These are phyloP conservation scores for Lasioglossum morio DNA, from an alignment of 2,888 invertebrate genomes.

Conservation along the genomic window DNA sequence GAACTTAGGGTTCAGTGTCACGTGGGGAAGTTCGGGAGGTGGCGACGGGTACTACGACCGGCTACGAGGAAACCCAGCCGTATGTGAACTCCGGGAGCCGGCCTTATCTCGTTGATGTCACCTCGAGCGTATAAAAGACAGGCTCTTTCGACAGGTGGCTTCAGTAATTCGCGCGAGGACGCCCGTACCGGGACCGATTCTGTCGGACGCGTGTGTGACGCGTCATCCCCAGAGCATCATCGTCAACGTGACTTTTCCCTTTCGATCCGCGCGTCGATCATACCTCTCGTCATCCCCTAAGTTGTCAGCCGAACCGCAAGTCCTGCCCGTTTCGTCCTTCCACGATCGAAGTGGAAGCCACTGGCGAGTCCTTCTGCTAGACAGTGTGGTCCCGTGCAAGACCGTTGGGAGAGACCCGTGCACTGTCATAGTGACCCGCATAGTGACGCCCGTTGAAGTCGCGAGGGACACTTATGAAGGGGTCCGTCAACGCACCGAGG, in stretches of 20 bases:
- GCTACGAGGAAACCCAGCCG: constrained; percentile 52
- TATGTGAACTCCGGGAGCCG: constrained; percentile 45
- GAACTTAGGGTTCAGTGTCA: constrained; percentile 13
- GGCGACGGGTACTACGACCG: constrained; percentile 30
- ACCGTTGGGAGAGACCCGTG: constrained; percentile 26
- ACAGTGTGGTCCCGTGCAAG: constrained; percentile 27
- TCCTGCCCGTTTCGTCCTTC: background rate
- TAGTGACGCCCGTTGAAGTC: constrained; percentile 61
- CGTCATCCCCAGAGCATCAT: background rate
- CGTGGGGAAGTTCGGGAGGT: background rate
- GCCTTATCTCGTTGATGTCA: constrained; percentile 61
- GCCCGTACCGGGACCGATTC: background rate
- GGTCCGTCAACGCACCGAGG: constrained; percentile 76
- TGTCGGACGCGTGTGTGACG: constrained; percentile 8
- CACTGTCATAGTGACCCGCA: constrained; percentile 34
- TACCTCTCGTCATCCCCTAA: background rate
- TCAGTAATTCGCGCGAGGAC: constrained; percentile 73
- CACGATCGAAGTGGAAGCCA: background rate
- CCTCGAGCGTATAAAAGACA: constrained; percentile 77
- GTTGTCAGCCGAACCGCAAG: background rate
- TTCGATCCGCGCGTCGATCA: background rate
- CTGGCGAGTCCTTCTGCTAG: constrained; percentile 7
- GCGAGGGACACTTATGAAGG: constrained; percentile 81
- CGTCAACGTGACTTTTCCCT: background rate
- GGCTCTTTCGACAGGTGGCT: constrained; percentile 66